Evolutionary conservation across 2,797 vertebrate genomes (phyloP).

Genomic region (Paedocypris micromegethes): DNA sequence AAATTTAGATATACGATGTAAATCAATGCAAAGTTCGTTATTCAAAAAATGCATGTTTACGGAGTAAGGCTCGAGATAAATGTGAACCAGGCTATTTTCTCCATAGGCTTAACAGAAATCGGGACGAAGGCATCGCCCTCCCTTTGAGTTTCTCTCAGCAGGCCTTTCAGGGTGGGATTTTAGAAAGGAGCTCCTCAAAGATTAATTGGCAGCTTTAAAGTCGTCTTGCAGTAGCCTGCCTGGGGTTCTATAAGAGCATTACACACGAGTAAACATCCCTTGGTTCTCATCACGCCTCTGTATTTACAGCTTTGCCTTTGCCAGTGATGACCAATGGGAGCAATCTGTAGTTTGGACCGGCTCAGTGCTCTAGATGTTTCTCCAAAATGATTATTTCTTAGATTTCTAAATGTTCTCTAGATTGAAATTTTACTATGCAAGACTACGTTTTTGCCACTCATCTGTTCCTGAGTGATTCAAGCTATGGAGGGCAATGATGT

Average conservation of each 20-base stretch:
- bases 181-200: slow-evolving; percentile 39
- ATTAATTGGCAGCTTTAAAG: slow-evolving; percentile 47
- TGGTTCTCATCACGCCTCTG: slow-evolving; percentile 24
- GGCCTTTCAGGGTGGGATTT: slow-evolving; percentile 29
- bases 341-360: slow-evolving; percentile 23
- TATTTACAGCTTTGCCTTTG: slow-evolving; percentile 32
- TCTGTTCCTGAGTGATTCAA: no score
- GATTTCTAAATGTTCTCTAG: neutral
- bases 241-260: slow-evolving; percentile 32
- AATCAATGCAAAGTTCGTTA: no score
- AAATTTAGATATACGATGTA: no score
- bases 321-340: slow-evolving; percentile 34
- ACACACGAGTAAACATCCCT: slow-evolving; percentile 42
- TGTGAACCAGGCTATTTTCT: slow-evolving; percentile 15
- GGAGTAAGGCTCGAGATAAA: slow-evolving; percentile 4
- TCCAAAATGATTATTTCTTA: neutral
- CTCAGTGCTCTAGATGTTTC: slow-evolving; percentile 30
- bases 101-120: slow-evolving; percentile 16
- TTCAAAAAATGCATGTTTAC: no score
- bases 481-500: no score
- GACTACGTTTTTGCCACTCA: slow-evolving; percentile 25
- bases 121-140: slow-evolving; percentile 6
- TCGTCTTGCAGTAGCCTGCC: slow-evolving; percentile 32
- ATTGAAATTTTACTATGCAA: slow-evolving; percentile 35
- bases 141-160: slow-evolving; percentile 22